These are phyloP conservation scores for Octonoba sinensis DNA, from an alignment of 2,888 invertebrate species.

Conservation along the genomic window DNA sequence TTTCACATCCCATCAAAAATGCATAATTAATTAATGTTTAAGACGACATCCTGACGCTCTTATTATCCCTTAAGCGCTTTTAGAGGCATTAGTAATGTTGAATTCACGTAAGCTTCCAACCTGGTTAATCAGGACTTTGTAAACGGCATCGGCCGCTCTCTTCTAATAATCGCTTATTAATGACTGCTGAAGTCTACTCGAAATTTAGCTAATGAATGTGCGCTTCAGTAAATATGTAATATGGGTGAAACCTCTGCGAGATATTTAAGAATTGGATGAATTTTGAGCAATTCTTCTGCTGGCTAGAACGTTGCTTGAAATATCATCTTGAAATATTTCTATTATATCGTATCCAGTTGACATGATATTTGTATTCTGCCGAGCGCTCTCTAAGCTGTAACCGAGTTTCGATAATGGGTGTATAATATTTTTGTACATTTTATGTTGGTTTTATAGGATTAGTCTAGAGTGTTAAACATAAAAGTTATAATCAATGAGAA, in stretches of 20 bases:
- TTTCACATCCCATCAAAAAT: conserved; percentile 49
- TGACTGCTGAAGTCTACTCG: conserved; percentile 38
- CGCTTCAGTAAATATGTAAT: conserved; percentile 47
- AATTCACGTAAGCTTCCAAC: conserved; percentile 15
- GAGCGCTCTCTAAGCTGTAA: too few species aligned
- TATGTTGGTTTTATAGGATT: too few species aligned
- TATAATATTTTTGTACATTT: too few species aligned
- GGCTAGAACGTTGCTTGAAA: too few species aligned
- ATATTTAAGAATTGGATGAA: conserved; percentile 17
- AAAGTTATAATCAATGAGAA: too few species aligned
- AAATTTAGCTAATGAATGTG: conserved; percentile 29
- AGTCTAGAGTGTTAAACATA: too few species aligned
- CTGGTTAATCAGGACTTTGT: conserved; percentile 50
- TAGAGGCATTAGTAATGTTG: conserved; percentile 17
- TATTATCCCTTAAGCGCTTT: conserved; percentile 60
- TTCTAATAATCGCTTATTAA: conserved; percentile 61
- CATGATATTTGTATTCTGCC: too few species aligned
- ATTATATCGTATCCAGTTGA: too few species aligned
- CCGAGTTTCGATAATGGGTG: too few species aligned
- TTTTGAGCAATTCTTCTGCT: conserved; percentile 3
- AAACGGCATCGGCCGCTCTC: conserved; percentile 29
- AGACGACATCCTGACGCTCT: conserved; percentile 44
- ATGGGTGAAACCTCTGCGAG: conserved; percentile 5
- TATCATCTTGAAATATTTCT: too few species aligned
- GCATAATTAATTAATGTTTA: conserved; percentile 59